Evolutionary conservation across 2,888 invertebrate species (phyloP), one percentile per base, ranked within the genome.

Genomic region (Pilophorus perplexus): DNA sequence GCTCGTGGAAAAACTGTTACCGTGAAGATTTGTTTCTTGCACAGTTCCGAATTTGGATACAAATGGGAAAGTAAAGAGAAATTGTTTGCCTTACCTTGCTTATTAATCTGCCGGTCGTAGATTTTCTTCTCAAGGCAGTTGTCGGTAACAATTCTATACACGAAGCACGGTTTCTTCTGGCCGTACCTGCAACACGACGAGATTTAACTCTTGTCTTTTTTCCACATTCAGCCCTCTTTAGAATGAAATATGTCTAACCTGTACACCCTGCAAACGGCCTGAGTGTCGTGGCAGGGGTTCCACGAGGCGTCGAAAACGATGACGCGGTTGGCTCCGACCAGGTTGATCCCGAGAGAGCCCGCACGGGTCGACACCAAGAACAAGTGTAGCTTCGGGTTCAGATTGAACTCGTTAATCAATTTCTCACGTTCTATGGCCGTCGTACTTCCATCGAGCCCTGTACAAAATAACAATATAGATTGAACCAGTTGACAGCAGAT

Each of bases 231-330:
- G 18, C 14, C 6, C 5, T 10, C n/a, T 18, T 44, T 14, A 44
- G n/a, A 44, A n/a, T 14, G 6, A 10, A 8, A 44, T 10, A n/a
- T 44, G 18, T 10, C 8, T 42, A 67, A 78, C 82, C 90, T 83
- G 76, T 93, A 94, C 40, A 98, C 95, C 72, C 98, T 82, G 77
- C 98, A 98, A 12, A 99, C 96, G 27, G 98, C 98, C 80, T 94
- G 94, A 0, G 93, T 93, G 76, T 97, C 97, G 75, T 99, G 98
- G 75, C 98, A 98, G 1, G 98, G 98, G 80, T 99, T 99, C 97
- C 98, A 99, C 38, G 94, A 95, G 12, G 98, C 97, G 77, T 99
- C 99, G 75, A 98, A 89, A 54, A 99, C 95, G 42, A 97, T 89
- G 3, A 98, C 98, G 28, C 99, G 83, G 79, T 97, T 98, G 0